Evolutionary conservation across 2,888 invertebrate genomes (phyloP).

Genomic region (Melolontha melolontha): DNA sequence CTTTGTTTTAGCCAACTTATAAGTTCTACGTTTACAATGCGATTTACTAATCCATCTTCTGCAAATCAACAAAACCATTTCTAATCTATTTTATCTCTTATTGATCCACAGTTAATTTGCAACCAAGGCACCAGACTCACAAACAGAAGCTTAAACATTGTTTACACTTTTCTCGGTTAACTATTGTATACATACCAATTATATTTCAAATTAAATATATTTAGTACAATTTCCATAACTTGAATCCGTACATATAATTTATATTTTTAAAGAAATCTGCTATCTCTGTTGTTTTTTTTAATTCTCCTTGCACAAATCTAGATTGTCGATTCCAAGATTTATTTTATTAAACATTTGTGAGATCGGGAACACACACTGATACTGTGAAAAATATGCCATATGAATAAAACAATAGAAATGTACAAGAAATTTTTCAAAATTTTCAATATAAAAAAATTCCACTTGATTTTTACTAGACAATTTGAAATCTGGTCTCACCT

Average conservation of each 20-base stretch:
- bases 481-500: constrained; percentile 52
- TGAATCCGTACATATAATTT: constrained; percentile 40
- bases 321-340: constrained; percentile 42
- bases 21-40: constrained; percentile 9
- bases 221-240: constrained; percentile 42
- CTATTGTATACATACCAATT: constrained; percentile 52
- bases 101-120: constrained; percentile 23
- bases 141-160: constrained; percentile 48
- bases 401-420: constrained; percentile 45
- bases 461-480: constrained; percentile 49
- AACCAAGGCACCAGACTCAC: constrained; percentile 49
- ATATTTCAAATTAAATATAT: constrained; percentile 41
- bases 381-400: constrained; percentile 50
- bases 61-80: constrained; percentile 32
- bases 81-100: constrained; percentile 21
- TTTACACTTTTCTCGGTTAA: constrained; percentile 47
- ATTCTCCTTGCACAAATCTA: constrained; percentile 41
- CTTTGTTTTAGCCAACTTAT: constrained; percentile 9
- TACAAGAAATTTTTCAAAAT: constrained; percentile 41
- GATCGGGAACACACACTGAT: constrained; percentile 43
- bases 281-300: constrained; percentile 39
- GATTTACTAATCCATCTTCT: constrained; percentile 24
- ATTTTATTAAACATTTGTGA: constrained; percentile 40
- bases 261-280: constrained; percentile 42
- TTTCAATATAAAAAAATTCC: constrained; percentile 42